phyloP scores from a whole-genome alignment of 2,888 invertebrate genomes.

The Myopa testacea region DNA sequence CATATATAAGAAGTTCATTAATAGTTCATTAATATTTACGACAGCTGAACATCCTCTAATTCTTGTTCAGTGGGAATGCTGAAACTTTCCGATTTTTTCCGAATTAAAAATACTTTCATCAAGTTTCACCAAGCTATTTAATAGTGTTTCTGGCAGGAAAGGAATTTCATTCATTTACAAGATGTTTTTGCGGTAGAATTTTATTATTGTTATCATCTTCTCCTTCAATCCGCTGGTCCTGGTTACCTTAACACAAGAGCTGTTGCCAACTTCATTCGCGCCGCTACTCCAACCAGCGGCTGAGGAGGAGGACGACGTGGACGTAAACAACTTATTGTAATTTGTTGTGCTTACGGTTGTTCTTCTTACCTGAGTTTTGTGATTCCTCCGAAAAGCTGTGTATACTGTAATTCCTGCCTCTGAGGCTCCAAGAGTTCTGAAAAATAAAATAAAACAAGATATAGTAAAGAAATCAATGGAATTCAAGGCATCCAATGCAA shows the following conservation, averaged over 20 bases:
- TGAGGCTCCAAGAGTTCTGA: conserved; percentile 76
- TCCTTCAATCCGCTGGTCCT: neutral
- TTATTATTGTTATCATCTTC: neutral
- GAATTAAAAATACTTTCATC: neutral
- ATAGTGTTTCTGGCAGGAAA: neutral
- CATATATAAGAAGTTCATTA: too few relatives aligned
- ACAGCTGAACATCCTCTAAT: too few relatives aligned
- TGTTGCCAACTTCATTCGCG: neutral
- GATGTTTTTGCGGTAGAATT: neutral
- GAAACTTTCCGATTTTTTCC: too few relatives aligned
- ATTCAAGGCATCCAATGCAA: neutral
- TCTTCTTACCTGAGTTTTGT: conserved; percentile 50
- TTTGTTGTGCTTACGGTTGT: neutral
- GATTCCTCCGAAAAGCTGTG: conserved; percentile 61
- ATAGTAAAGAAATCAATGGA: neutral
- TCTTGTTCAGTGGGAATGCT: too few relatives aligned
- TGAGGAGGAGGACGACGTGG: neutral
- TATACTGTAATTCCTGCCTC: conserved; percentile 70
- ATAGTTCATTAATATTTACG: too few relatives aligned
- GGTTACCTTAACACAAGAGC: neutral
- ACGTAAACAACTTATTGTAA: neutral
- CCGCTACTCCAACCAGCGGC: neutral
- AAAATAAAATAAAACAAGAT: conserved; percentile 53
- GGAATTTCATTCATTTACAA: neutral
- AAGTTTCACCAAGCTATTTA: neutral